Evolutionary conservation across 2,797 vertebrate species (phyloP), one percentile per base, ranked within the genome.

Genomic region (Pempheris klunzingeri): DNA sequence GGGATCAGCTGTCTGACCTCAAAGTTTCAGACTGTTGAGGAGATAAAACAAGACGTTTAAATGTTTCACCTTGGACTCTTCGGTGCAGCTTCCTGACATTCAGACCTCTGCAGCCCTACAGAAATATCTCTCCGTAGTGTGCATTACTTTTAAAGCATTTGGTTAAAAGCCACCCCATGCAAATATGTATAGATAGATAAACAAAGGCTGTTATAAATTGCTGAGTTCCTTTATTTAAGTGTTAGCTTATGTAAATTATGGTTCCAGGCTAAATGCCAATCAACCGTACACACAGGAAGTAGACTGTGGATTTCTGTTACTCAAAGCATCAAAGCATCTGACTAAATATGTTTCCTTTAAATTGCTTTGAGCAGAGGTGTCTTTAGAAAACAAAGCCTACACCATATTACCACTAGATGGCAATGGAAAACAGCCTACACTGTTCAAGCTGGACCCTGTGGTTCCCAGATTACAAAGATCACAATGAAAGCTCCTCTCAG

Each of bases 391-490:
- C 20, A 12, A 54, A 36, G 18, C 49, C n/a, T 74, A 7, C 49
- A 14, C 18, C 22, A 7, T 24, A 18, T 74, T 24, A 20, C 92
- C 94, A 93, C 89, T 91, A 94, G 93, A 88, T 91, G 93, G 90
- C 87, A 88, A 73, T 77, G 39, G 59, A 30, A 66, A 60, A 28
- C 81, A 86, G 57, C 12, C 5, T 11, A 75, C 41, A 7, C 8
- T 22, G 15, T 18, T 60, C 3, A 24, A 46, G 38, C 41, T 80
- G 4, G 54, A 58, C 30, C 11, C 18, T 38, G 17, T 24, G 4
- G 15, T 24, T n/a, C 41, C 12, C 14, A 41, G 36, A 66, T 17
- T 22, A 7, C 30, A 69, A 34, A 36, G n/a, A 49, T 38, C 47
- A 15, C n/a, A 9, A 2, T 47, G 36, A 62, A 78, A 74, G 13